Conservation (phyloP, 2,888 invertebrate species). For the Temnothorax ravouxi region DNA sequence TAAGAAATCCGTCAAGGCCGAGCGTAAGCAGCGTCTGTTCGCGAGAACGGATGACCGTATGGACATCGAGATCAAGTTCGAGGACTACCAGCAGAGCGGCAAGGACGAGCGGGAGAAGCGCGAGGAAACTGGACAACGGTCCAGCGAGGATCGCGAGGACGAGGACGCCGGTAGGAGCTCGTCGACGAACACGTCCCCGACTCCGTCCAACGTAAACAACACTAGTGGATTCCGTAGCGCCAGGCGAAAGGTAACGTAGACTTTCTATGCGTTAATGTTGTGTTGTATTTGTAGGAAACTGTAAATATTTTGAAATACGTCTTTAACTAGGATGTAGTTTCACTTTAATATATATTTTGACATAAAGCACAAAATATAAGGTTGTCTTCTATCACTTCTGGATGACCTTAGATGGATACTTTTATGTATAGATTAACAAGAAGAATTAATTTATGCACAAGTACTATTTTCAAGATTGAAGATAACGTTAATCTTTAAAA, state of each 20-base stretch:
- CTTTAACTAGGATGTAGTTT: neutral
- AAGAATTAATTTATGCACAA: neutral
- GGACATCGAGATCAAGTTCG: conserved; percentile 84
- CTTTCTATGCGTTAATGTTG: neutral
- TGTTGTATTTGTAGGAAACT: no score
- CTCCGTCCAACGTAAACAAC: conserved; percentile 81
- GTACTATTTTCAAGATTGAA: neutral
- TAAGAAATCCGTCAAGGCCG: conserved; percentile 81
- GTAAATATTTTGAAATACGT: no score
- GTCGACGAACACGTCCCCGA: conserved; percentile 84
- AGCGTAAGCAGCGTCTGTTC: conserved; percentile 83
- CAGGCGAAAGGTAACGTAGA: conserved; percentile 81
- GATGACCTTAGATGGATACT: neutral
- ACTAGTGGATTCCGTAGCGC: conserved; percentile 84
- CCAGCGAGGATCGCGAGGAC: conserved; percentile 84
- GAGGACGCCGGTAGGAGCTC: conserved; percentile 88
- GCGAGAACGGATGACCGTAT: conserved; percentile 83
- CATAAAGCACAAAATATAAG: neutral
- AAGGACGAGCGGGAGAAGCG: conserved; percentile 80
- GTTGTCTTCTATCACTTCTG: neutral
- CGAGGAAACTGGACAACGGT: conserved; percentile 73
- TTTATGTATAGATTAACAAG: neutral
- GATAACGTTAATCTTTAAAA: neutral
- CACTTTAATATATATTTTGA: neutral
- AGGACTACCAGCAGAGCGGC: conserved; percentile 78